Evolutionary conservation across 2,113 vertebrate genomes (phyloP).

Genomic region (Thryonomys swinderianus): DNA sequence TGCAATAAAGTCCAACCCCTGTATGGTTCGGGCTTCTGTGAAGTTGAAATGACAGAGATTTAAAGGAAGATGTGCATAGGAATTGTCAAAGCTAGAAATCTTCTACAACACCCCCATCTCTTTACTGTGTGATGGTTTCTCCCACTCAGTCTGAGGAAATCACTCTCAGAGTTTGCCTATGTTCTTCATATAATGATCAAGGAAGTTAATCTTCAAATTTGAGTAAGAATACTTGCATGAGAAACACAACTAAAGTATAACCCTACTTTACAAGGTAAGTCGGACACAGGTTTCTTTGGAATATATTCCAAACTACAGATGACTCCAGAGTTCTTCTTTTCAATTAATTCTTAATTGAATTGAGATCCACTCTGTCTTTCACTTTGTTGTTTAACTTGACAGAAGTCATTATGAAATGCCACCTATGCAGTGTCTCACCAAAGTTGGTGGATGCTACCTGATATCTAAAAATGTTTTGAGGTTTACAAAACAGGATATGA

Average conservation of each 20-base stretch:
- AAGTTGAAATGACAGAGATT: conserved; percentile 67
- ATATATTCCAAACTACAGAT: background rate
- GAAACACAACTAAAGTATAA: conserved; percentile 50
- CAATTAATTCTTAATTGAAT: conserved; percentile 40
- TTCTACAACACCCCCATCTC: background rate
- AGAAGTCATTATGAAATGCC: conserved; percentile 46
- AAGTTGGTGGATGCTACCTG: conserved; percentile 53
- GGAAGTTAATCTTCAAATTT: conserved; percentile 67
- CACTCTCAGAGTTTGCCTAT: background rate
- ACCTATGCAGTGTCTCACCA: conserved; percentile 57
- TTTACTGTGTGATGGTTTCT: background rate
- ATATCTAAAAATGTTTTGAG: conserved; percentile 61
- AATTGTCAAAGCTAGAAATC: background rate
- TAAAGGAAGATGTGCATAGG: background rate
- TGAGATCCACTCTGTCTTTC: conserved; percentile 45
- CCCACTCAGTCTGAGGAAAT: background rate
- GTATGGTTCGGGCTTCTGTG: conserved; percentile 51
- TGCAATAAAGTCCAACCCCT: background rate
- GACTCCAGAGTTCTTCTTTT: conserved; percentile 13
- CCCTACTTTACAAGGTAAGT: background rate
- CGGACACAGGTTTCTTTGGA: background rate
- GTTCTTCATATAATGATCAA: conserved; percentile 29
- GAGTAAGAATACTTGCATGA: conserved; percentile 40
- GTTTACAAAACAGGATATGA: conserved; percentile 71
- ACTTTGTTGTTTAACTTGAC: conserved; percentile 61